A percentile compares a stretch with the other conserved stretches of the same genome.
Conservation (phyloP, 2,888 invertebrate species). For the Eristalis tenax region DNA sequence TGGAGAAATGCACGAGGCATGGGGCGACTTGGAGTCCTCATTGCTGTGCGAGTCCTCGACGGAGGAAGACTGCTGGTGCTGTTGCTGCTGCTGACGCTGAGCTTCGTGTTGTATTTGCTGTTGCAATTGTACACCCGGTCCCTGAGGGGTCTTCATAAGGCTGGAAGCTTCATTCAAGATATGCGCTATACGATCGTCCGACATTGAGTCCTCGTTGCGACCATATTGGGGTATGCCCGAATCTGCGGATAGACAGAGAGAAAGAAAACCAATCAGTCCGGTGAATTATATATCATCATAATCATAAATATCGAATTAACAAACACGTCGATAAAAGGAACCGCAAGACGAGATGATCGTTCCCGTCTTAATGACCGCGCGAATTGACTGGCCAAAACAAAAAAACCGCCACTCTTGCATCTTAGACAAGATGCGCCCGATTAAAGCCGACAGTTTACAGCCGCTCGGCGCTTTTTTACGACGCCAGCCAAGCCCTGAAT, state of each 20-base stretch:
- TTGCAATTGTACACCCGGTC: constrained; percentile 74
- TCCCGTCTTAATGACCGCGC: constrained; percentile 30
- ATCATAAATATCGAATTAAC: constrained; percentile 58
- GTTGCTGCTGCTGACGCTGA: constrained; percentile 84
- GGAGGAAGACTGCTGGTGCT: constrained; percentile 82
- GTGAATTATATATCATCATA: constrained; percentile 25
- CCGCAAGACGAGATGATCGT: neutral
- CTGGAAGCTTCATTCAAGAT: constrained; percentile 96
- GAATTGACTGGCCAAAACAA: constrained; percentile 32
- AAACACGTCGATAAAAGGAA: neutral
- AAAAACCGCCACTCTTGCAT: neutral
- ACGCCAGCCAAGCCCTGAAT: neutral
- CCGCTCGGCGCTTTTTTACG: constrained; percentile 19
- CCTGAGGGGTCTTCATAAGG: constrained; percentile 87
- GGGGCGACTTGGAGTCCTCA: constrained; percentile 91
- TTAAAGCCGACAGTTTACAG: constrained; percentile 20
- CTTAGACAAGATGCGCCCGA: constrained; percentile 12
- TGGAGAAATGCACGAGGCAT: constrained; percentile 90
- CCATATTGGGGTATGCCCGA: constrained; percentile 90
- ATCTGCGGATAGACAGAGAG: constrained; percentile 82
- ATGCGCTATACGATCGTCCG: constrained; percentile 95
- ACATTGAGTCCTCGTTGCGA: constrained; percentile 88
- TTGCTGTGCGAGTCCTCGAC: constrained; percentile 86
- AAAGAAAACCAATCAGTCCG: neutral
- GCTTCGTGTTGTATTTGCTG: constrained; percentile 82